Base-by-base conservation (phyloP, 2,113 vertebrate species). In the Formicarius rufipectus region DNA sequence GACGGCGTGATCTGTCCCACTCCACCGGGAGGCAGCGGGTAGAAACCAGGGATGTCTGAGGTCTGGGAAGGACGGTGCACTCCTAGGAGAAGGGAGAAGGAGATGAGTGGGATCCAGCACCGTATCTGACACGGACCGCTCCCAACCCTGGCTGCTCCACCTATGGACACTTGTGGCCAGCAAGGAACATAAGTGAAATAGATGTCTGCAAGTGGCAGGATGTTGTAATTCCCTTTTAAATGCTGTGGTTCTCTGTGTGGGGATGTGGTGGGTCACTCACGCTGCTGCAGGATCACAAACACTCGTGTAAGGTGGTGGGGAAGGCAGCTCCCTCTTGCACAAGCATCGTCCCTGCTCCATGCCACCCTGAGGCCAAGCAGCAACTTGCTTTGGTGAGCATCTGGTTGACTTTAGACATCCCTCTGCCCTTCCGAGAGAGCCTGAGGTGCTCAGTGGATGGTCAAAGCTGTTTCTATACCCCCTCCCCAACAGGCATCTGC, bases 1-100 rank as follows among this genome's bases (percentile, higher is more conserved):
- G 99, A 98, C 73, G 99, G 99, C 27, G 99, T 97, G 95, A 99
- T 99, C 98, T 99, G 99, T 68, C 99, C 98, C 14, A 99, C 98
- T 56, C 98, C 98, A 49, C 98, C 98, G 31, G 99, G 98, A 94
- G 99, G 98, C 68, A 99, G 98, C 19, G 99, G 98, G 97, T 99
- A 99, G 98, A 99, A 99, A 49, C 99, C 98, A 15, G 99, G 98
- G 94, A 99, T 98, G 89, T 99, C 99, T 89, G 99, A 98, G 88
- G 99, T 98, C 97, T 99, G 99, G 64, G 98, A 96, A 77, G 99
- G 98, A 96, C 99, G 98, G 96, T 99, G 99, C 92, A 99, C 97
- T 94, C 99, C 99, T 99, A 93, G 17, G 88, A 80, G 87, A 84
- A 94, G 58, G 80, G 83, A 86, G 68, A 47, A 93, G 72, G 37